Evolutionary conservation across 2,888 invertebrate species (phyloP), one percentile per base, ranked within the genome.

Genomic region (Caenorhabditis afra): DNA sequence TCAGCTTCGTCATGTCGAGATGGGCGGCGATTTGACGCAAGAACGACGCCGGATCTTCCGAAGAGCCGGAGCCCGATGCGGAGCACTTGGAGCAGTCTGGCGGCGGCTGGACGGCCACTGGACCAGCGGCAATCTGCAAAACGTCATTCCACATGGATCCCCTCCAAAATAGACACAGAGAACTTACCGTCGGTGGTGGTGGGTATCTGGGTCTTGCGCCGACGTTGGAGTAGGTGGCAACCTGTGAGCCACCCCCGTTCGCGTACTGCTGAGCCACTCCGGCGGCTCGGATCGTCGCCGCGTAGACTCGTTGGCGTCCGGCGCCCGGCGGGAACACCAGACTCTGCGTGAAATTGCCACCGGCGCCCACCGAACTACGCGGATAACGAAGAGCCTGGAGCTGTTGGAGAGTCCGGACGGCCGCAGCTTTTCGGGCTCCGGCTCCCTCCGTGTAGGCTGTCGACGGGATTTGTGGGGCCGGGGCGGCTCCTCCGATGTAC

Each of bases 1-100:
- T 87, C 35, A 89, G 81, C 68, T 87, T 87, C 44, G 77, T 73
- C 80, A 85, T 55, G 61, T 85, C 84, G 1, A 85, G 68, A 73
- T 84, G 81, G 35, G 81, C 78, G n/a, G 85, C 85, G 44, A 85
- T 59, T 58, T 85, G 84, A 29, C 76, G 61, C 44, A 85, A 75
- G 80, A 85, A 82, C 4, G 79, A 81, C 14, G 83, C 83, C 16
- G 85, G 85, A 75, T 85, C 85, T 64, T 84, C 85, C 5, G 18
- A 22, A 22, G 76, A 71, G 12, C 68, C 78, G 22, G 76, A 75
- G 22, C 78, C 75, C 20, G 78, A 50, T 11, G 81, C 73, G 16
- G 81, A 55, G 62, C 85, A 85, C 39, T 84, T 81, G 12, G 78
- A 71, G 50, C 85, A 85, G 62, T 81, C 79, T 45, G 74, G 66